These are phyloP conservation scores for Piezodorus guildinii DNA, from an alignment of 1,140 invertebrate genomes.

Conservation along the genomic window DNA sequence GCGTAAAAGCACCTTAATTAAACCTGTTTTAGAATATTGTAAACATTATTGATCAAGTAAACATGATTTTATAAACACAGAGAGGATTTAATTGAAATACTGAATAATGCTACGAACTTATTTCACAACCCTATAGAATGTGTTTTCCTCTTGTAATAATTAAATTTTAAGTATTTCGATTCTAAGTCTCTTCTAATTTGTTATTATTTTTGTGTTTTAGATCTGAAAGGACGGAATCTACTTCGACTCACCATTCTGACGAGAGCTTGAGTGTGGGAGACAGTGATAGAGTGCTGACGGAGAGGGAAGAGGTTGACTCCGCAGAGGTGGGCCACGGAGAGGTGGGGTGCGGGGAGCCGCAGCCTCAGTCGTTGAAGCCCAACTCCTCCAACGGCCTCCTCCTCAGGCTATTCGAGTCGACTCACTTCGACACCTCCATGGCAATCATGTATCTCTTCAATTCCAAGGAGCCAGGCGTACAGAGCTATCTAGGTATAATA, in stretches of 20 bases:
- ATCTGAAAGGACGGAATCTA: constrained; percentile 27
- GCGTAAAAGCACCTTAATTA: too few relatives aligned
- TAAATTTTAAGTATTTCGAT: too few relatives aligned
- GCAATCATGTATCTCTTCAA: constrained; percentile 95
- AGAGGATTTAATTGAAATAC: too few relatives aligned
- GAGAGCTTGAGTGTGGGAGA: constrained; percentile 24
- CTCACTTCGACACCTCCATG: constrained; percentile 94
- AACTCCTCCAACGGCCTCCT: constrained; percentile 43
- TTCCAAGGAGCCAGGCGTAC: constrained; percentile 95
- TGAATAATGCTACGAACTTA: too few relatives aligned
- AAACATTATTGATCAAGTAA: too few relatives aligned
- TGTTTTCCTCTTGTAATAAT: too few relatives aligned
- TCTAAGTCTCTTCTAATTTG: too few relatives aligned
- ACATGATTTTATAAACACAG: too few relatives aligned
- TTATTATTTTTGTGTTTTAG: constrained; percentile 9
- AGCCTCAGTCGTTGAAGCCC: background rate
- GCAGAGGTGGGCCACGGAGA: background rate
- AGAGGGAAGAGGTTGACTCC: too few relatives aligned
- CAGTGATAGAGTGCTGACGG: background rate
- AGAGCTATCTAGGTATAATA: constrained; percentile 58
- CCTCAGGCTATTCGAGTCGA: constrained; percentile 87
- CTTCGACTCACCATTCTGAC: constrained; percentile 27
- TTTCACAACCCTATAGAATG: too few relatives aligned
- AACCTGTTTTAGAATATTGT: too few relatives aligned
- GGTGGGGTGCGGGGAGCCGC: background rate